phyloP scores from a whole-genome alignment of 2,797 vertebrate genomes.

The Pantherophis vulpinus region DNA sequence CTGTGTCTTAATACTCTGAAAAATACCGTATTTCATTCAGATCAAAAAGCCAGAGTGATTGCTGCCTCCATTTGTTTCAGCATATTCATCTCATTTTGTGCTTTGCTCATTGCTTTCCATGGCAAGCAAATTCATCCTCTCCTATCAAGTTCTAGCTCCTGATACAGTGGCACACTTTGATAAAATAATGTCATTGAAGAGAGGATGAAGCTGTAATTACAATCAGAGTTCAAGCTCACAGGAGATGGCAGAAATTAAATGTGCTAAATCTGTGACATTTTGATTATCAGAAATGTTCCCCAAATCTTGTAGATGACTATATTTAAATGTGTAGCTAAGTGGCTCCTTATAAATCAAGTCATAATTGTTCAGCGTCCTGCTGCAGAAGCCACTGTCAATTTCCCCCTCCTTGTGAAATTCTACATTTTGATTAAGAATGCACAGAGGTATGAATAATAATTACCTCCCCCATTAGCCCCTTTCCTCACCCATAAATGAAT shows the following conservation, averaged over 20 bases:
- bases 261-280: slow-evolving; percentile 72
- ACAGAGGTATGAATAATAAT: slow-evolving; percentile 63
- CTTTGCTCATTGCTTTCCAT: slow-evolving; percentile 36
- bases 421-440: slow-evolving; percentile 67
- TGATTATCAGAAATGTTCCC: slow-evolving; percentile 73
- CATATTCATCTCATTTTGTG: slow-evolving; percentile 31
- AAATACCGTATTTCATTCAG: not conserved
- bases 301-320: slow-evolving; percentile 67
- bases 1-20: no score
- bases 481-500: slow-evolving; percentile 43
- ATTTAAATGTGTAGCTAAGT: slow-evolving; percentile 65
- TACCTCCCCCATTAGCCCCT: slow-evolving; percentile 30
- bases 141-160: slow-evolving; percentile 30
- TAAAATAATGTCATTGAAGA: slow-evolving; percentile 71
- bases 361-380: slow-evolving; percentile 68
- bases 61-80: not conserved
- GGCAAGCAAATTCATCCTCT: slow-evolving; percentile 33
- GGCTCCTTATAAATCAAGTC: slow-evolving; percentile 73
- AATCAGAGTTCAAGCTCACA: slow-evolving; percentile 75
- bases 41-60: slow-evolving; percentile 32
- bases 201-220: slow-evolving; percentile 74
- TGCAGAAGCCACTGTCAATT: slow-evolving; percentile 60
- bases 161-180: slow-evolving; percentile 60
- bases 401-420: slow-evolving; percentile 60
- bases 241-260: slow-evolving; percentile 76